Evolutionary conservation across 30 jellyfish, hydroid and myxozoan genomes (phyloP), one percentile per base, ranked within the genome.

Genomic region (Pelagia noctiluca): DNA sequence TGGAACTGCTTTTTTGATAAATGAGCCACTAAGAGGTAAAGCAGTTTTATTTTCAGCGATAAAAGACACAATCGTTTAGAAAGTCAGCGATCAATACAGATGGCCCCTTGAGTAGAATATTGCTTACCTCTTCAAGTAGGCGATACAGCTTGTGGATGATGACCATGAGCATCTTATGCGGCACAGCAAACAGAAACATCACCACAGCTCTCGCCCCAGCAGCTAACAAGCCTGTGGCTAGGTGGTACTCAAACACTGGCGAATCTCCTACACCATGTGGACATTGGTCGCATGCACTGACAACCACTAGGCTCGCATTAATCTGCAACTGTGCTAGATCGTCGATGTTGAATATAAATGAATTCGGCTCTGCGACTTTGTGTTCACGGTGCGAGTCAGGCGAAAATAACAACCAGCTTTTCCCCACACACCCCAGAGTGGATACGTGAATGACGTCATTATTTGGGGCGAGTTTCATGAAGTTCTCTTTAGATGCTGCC

Each of bases 191-290:
- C 50, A 61, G 24, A 52, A 63, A 84, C 8, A 65, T 35, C 31
- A 84, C 95, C 26, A 84, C 88, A 28, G 88, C 84, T 35, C 3
- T 70, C 2, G 83, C 95, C 7, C 95, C 95, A 4, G 88, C 83
- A 16, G 88, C 85, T 29, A 84, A 78, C 25, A 84, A 73, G 0
- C 95, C 88, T 2, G 88, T 35, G 13, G 78, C 88, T 47, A 84
- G 52, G 48, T 75, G 49, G 47, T 30, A 2, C 63, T 46, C 32
- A 68, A 84, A 38, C 3, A 28, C 63, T 24, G 25, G 48, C 11
- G 36, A 21, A 23, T 72, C 88, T 5, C 84, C 50, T 2, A 72
- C 76, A 69, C 95, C 95, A 31, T 84, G 95, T 11, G 88, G 83
- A 62, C 95, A 84, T 32, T 84, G 88, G 35, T 33, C 50, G 83